Conservation (phyloP, 1,140 invertebrate species). For the Phocides pigmalion region DNA sequence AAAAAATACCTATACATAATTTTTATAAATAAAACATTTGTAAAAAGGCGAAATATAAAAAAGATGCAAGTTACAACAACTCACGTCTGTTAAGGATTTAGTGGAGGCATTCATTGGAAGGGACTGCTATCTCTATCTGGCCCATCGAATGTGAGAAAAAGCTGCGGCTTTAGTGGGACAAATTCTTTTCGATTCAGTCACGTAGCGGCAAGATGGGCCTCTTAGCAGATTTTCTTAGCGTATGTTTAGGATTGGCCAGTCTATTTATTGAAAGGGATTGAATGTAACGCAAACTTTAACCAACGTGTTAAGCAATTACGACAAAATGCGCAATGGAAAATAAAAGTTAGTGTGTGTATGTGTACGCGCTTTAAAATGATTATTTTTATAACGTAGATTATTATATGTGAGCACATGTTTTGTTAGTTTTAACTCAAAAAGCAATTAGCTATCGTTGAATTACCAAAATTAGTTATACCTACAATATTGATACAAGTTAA, state of each 20-base stretch:
- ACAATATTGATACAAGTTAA: no score
- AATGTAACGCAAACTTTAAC: constrained; percentile 26
- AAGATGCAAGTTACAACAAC: constrained; percentile 56
- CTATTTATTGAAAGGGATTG: constrained; percentile 71
- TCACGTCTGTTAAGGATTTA: constrained; percentile 76
- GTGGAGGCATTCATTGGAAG: constrained; percentile 64
- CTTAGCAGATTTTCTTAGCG: constrained; percentile 70
- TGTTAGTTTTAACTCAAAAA: no score
- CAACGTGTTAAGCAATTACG: neutral
- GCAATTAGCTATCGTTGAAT: no score
- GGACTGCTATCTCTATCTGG: constrained; percentile 76
- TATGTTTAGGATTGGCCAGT: constrained; percentile 63
- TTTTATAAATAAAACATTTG: no score
- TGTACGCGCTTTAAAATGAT: no score
- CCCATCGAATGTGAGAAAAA: constrained; percentile 75
- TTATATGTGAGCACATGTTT: no score
- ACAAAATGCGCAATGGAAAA: no score
- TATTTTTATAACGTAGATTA: no score
- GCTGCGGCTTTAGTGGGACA: constrained; percentile 75
- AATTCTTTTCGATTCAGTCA: constrained; percentile 79
- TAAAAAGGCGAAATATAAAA: constrained; percentile 36
- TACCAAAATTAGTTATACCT: no score
- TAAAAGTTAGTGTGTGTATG: no score
- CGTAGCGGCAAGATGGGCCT: constrained; percentile 71
- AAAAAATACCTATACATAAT: no score